Evolutionary conservation across 1,140 invertebrate genomes (phyloP).

Genomic region (Brachystomella parvula): DNA sequence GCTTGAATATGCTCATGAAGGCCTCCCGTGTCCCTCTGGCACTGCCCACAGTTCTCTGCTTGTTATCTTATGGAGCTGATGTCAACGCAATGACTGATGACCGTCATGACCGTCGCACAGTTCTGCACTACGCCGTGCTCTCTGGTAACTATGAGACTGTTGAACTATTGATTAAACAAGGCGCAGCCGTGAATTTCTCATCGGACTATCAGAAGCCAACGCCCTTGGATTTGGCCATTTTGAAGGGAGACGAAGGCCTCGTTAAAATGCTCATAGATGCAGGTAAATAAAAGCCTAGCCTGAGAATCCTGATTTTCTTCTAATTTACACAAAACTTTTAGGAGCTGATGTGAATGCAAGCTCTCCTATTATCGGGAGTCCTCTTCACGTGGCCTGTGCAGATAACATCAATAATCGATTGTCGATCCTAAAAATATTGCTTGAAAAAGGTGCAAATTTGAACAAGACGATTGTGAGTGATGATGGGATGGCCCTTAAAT

Average conservation of each 20-base stretch:
- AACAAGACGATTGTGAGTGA: constrained; percentile 68
- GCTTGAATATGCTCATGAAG: constrained; percentile 84
- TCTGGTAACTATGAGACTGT: constrained; percentile 68
- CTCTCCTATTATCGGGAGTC: constrained; percentile 72
- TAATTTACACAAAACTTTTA: constrained; percentile 39
- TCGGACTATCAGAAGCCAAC: constrained; percentile 68
- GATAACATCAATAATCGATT: constrained; percentile 64
- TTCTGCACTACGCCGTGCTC: constrained; percentile 78
- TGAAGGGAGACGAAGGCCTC: constrained; percentile 67
- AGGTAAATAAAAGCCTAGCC: constrained; percentile 45
- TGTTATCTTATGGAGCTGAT: constrained; percentile 70
- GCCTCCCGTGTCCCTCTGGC: constrained; percentile 67
- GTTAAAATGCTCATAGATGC: constrained; percentile 59
- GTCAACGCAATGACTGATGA: constrained; percentile 72
- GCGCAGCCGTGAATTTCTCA: constrained; percentile 60
- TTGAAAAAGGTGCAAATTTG: constrained; percentile 67
- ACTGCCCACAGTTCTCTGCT: constrained; percentile 63
- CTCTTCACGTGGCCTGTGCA: constrained; percentile 76
- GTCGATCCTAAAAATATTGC: constrained; percentile 55
- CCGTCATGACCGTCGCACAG: constrained; percentile 69
- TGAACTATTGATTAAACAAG: constrained; percentile 71
- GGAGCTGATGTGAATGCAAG: constrained; percentile 72
- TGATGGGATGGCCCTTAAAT: constrained; percentile 58
- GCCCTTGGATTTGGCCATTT: constrained; percentile 71
- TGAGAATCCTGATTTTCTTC: background rate